A percentile compares a stretch with the other conserved stretches of the same genome.
These are phyloP conservation scores for Girardia tigrina DNA, from an alignment of 2,888 invertebrate genomes.

Conservation along the genomic window DNA sequence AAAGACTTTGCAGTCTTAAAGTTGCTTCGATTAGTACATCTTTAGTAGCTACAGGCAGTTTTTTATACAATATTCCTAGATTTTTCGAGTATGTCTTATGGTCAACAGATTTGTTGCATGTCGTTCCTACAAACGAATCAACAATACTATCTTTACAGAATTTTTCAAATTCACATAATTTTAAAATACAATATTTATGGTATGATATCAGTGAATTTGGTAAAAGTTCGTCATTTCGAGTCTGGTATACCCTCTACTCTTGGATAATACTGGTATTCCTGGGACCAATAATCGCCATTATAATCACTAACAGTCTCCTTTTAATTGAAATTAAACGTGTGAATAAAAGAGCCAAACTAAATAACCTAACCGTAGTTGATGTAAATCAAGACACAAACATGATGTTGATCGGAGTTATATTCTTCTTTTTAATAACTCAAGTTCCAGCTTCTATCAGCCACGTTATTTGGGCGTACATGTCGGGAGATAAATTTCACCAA, in stretches of 20 bases:
- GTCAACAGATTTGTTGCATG: neutral
- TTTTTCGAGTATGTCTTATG: neutral
- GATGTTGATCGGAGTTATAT: conserved; percentile 10
- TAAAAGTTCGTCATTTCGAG: conserved; percentile 37
- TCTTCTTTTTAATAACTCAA: conserved; percentile 8
- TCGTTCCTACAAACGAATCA: neutral
- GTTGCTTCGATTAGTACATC: neutral
- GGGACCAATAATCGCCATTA: neutral
- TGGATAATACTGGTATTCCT: neutral
- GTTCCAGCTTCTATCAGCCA: conserved; percentile 8
- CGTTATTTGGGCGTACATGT: neutral
- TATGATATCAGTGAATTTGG: conserved; percentile 31
- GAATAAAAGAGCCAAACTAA: neutral
- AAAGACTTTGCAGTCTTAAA: neutral
- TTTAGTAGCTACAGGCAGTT: neutral
- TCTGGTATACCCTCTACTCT: conserved; percentile 12
- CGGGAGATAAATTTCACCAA: conserved; percentile 5
- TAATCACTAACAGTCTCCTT: neutral
- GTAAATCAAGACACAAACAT: neutral
- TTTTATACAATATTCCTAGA: conserved; percentile 11
- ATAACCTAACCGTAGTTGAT: neutral
- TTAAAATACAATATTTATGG: neutral
- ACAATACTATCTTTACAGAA: neutral
- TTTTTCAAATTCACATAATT: neutral
- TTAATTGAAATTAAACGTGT: neutral